These are phyloP conservation scores for Rhagologus leucostigma DNA, from an alignment of 2,113 vertebrate species.

Conservation along the genomic window DNA sequence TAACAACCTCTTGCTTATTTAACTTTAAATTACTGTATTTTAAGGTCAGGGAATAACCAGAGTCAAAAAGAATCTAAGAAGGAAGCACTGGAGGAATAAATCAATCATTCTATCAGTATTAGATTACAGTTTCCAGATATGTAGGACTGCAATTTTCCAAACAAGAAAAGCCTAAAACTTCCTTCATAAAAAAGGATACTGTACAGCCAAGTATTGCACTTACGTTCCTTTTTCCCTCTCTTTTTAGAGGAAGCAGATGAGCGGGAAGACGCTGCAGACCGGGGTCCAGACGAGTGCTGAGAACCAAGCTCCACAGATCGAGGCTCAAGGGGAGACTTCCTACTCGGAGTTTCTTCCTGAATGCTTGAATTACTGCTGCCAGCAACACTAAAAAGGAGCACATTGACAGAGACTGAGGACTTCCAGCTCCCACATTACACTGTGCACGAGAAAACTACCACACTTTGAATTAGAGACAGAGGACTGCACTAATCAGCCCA, in stretches of 20 bases:
- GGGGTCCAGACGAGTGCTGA: slow-evolving; percentile 73
- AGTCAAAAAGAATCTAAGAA: not conserved
- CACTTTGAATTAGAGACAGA: not conserved
- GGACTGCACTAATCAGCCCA: not conserved
- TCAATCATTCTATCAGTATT: not conserved
- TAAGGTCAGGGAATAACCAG: not conserved
- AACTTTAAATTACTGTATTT: not conserved
- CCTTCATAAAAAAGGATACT: not conserved
- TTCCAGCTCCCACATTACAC: not conserved
- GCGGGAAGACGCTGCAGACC: slow-evolving; percentile 78
- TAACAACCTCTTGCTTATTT: not conserved
- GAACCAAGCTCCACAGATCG: slow-evolving; percentile 60
- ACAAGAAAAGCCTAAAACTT: not conserved
- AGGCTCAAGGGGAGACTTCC: slow-evolving; percentile 71
- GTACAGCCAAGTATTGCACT: slow-evolving; percentile 4
- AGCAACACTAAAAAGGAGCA: slow-evolving; percentile 46
- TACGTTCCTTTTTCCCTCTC: slow-evolving; percentile 75
- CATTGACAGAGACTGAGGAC: not conserved
- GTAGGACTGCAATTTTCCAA: not conserved
- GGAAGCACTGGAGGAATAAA: not conserved
- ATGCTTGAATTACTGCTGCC: slow-evolving; percentile 71
- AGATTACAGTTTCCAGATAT: not conserved
- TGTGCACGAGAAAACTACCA: not conserved
- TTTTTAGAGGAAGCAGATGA: slow-evolving; percentile 80
- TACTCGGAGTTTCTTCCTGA: slow-evolving; percentile 76